Evolutionary conservation across 2,888 invertebrate species (phyloP).

Genomic region (Pyrgus malvae): DNA sequence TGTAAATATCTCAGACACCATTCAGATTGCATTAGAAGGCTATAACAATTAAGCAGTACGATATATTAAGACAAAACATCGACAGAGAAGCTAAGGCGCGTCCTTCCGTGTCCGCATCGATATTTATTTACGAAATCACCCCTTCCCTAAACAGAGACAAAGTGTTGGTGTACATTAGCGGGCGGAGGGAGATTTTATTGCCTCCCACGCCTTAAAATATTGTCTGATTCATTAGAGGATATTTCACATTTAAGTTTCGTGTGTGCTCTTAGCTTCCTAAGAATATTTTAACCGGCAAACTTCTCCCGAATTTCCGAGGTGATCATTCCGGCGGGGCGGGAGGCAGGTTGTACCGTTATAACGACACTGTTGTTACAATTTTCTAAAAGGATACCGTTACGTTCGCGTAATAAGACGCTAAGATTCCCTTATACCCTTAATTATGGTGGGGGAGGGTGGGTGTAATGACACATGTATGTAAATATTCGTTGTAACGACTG

Average conservation of each 20-base stretch:
- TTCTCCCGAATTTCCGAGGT: constrained; percentile 64
- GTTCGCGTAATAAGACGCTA: constrained; percentile 80
- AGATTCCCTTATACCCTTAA: constrained; percentile 81
- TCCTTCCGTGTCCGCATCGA: constrained; percentile 62
- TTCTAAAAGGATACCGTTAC: constrained; percentile 81
- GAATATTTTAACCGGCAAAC: constrained; percentile 58
- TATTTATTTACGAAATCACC: constrained; percentile 71
- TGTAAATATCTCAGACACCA: no score
- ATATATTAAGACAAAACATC: no score
- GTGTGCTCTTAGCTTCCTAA: constrained; percentile 64
- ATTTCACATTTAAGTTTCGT: constrained; percentile 79
- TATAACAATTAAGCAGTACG: no score
- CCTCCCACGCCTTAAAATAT: constrained; percentile 79
- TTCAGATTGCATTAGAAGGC: no score
- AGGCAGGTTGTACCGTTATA: constrained; percentile 50
- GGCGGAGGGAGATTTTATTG: constrained; percentile 76
- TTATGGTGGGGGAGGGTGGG: constrained; percentile 65
- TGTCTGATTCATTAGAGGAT: constrained; percentile 82
- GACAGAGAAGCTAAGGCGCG: constrained; percentile 11
- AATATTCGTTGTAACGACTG: constrained; percentile 76
- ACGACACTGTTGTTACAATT: constrained; percentile 77
- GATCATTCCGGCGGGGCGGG: constrained; percentile 59
- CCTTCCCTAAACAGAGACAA: constrained; percentile 72
- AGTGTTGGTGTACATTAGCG: constrained; percentile 77
- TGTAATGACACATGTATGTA: constrained; percentile 81